Conservation (phyloP, 2,797 vertebrate genomes). For the Erethizon dorsatum region DNA sequence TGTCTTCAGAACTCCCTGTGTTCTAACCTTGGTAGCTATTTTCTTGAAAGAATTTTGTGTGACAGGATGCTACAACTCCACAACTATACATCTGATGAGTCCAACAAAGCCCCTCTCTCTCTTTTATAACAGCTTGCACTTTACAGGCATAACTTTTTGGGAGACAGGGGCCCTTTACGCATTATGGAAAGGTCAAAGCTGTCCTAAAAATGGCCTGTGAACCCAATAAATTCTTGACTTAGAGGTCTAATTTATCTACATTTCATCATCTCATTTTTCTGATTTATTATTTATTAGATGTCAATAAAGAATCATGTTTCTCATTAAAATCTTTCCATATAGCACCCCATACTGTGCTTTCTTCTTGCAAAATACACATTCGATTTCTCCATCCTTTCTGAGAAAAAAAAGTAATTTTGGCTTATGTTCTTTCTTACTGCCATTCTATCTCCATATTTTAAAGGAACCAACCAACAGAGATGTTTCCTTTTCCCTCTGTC, state of each 20-base stretch:
- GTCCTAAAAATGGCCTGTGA: constrained; percentile 14
- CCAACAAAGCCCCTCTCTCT: background rate
- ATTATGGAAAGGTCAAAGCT: constrained; percentile 59
- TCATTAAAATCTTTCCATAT: constrained; percentile 58
- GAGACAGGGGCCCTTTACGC: background rate
- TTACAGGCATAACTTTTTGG: constrained; percentile 19
- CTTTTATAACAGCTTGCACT: background rate
- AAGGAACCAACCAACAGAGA: background rate
- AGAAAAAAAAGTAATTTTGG: constrained; percentile 44
- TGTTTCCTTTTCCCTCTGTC: background rate
- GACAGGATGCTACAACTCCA: background rate
- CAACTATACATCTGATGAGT: background rate
- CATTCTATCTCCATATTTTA: background rate
- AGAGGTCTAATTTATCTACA: constrained; percentile 9
- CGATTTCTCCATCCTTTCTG: background rate
- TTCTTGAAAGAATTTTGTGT: constrained; percentile 50
- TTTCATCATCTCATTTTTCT: constrained; percentile 52
- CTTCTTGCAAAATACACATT: constrained; percentile 7
- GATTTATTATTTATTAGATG: constrained; percentile 61
- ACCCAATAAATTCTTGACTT: constrained; percentile 59
- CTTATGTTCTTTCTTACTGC: constrained; percentile 40
- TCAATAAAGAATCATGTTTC: constrained; percentile 48
- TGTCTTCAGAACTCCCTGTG: constrained; percentile 29
- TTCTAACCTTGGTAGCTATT: constrained; percentile 27
- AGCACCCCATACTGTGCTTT: background rate